Percentiles rank a stretch among this genome's conserved stretches.
Evolutionary conservation across 2,797 vertebrate genomes (phyloP).

Genomic region (Lacerta viridis): DNA sequence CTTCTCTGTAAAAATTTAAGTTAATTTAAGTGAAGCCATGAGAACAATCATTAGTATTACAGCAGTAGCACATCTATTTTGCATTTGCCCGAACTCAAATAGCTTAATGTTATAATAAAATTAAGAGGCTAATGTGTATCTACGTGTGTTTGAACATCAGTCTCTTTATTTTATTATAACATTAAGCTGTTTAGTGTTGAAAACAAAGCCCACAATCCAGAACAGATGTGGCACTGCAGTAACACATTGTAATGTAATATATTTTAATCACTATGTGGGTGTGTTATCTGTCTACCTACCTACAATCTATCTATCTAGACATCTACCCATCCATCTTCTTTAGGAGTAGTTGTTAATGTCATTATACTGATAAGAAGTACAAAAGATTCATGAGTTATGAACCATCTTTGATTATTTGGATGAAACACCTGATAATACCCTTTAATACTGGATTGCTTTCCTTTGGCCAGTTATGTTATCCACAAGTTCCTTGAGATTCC

Average conservation of each 20-base stretch:
- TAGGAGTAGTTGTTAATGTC: not conserved
- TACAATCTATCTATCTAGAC: too few species aligned
- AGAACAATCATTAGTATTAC: not conserved
- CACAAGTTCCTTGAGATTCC: not conserved
- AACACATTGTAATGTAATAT: not conserved
- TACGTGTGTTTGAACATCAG: not conserved
- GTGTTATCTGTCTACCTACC: too few species aligned
- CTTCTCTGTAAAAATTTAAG: not conserved
- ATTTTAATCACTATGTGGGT: not conserved
- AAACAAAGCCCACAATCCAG: too few species aligned
- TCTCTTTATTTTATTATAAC: not conserved
- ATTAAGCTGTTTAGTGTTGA: not conserved
- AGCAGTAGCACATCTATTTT: not conserved
- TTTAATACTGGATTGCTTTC: not conserved
- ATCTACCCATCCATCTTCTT: not conserved
- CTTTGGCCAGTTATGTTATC: not conserved
- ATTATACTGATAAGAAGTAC: not conserved
- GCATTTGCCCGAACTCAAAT: not conserved
- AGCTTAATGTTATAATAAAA: not conserved
- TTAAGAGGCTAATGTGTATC: not conserved
- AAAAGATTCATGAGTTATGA: not conserved
- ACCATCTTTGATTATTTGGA: not conserved
- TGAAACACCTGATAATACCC: not conserved
- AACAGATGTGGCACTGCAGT: not conserved
- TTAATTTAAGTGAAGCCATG: accelerated